A percentile compares a stretch with the other conserved stretches of the same genome.
Conservation (phyloP, 1,140 invertebrate genomes). For the Lamellibrachia luymesi region DNA sequence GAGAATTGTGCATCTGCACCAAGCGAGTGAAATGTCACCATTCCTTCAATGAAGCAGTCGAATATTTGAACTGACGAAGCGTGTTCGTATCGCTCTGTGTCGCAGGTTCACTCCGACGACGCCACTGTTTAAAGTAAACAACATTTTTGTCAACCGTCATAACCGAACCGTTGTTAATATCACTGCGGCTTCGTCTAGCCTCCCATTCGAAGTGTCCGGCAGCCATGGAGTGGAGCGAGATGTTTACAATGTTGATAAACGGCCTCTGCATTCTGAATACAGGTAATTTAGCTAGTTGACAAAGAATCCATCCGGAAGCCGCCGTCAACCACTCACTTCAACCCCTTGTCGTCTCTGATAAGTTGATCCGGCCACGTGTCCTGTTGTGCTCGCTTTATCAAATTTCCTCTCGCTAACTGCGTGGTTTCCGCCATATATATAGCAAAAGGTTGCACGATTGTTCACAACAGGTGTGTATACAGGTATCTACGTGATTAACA, state of each 20-base stretch:
- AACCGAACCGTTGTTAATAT: neutral
- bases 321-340: neutral
- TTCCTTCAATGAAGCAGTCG: no score
- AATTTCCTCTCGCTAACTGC: neutral
- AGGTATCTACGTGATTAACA: no score
- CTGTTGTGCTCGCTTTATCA: neutral
- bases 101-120: neutral
- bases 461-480: neutral
- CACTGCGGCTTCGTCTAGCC: neutral
- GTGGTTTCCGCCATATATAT: neutral
- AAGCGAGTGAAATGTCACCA: no score
- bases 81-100: no score
- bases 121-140: neutral
- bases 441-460: neutral
- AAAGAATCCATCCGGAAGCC: neutral
- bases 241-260: neutral
- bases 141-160: neutral
- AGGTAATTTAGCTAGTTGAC: neutral
- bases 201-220: neutral
- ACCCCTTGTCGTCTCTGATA: neutral
- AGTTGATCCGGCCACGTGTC: neutral
- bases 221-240: neutral
- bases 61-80: no score
- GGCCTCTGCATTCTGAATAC: neutral
- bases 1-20: neutral